These are phyloP conservation scores for Colletes collaris DNA, from an alignment of 2,888 invertebrate genomes.

Conservation along the genomic window DNA sequence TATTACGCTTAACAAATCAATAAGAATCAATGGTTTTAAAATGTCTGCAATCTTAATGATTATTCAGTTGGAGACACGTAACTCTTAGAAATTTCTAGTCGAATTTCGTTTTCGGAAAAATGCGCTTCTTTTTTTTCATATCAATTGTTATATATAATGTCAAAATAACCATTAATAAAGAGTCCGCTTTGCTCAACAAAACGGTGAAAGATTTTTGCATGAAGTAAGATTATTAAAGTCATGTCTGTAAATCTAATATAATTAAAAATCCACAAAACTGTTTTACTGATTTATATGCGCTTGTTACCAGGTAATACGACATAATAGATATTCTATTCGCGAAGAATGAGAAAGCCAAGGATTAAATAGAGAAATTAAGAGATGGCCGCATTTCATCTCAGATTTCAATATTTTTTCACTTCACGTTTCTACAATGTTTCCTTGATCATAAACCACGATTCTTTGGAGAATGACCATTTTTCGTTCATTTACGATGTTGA, in stretches of 20 bases:
- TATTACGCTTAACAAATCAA: background rate
- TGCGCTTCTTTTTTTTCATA: conserved; percentile 13
- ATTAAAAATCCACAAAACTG: conserved; percentile 21
- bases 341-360: conserved; percentile 67
- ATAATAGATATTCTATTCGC: conserved; percentile 60
- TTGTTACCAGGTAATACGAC: conserved; percentile 62
- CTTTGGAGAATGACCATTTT: conserved; percentile 68
- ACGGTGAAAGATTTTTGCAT: conserved; percentile 18
- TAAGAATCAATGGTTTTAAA: background rate
- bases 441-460: conserved; percentile 65
- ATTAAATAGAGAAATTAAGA: conserved; percentile 69
- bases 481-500: conserved; percentile 48
- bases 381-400: conserved; percentile 80
- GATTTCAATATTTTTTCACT: conserved; percentile 60
- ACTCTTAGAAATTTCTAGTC: conserved; percentile 7
- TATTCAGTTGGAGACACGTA: conserved; percentile 35
- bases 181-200: conserved; percentile 48
- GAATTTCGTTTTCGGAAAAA: conserved; percentile 33
- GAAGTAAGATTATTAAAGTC: conserved; percentile 15
- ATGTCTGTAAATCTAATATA: conserved; percentile 8
- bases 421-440: conserved; percentile 52
- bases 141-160: conserved; percentile 19
- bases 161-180: conserved; percentile 26
- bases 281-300: conserved; percentile 31
- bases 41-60: background rate